A percentile compares a stretch with the other conserved stretches of the same genome.
Evolutionary conservation across 2,888 invertebrate genomes (phyloP).

Genomic region (Notocelia uddmanniana): DNA sequence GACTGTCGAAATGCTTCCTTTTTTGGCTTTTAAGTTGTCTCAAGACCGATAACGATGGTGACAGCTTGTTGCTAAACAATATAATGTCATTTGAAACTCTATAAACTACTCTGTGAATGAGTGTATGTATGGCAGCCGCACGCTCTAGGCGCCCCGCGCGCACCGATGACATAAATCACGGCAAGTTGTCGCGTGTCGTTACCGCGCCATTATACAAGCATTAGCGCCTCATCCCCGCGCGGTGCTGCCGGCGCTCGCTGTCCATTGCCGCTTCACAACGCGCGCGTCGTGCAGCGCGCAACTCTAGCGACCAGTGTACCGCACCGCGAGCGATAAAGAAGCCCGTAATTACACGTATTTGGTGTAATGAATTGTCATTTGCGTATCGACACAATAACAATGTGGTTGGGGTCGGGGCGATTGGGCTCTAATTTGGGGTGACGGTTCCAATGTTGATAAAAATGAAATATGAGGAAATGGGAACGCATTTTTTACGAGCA

Average conservation of each 20-base stretch:
- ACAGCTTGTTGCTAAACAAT: too few species aligned
- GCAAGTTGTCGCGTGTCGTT: slow-evolving; percentile 39
- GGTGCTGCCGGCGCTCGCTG: not conserved
- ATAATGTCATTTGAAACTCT: too few species aligned
- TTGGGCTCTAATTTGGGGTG: slow-evolving; percentile 35
- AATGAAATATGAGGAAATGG: slow-evolving; percentile 5
- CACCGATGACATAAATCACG: slow-evolving; percentile 25
- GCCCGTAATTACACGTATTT: slow-evolving; percentile 39
- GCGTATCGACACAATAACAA: slow-evolving; percentile 42
- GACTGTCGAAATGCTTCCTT: too few species aligned
- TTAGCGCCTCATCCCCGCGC: slow-evolving; percentile 11
- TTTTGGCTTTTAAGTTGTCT: too few species aligned
- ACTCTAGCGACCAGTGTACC: slow-evolving; percentile 7
- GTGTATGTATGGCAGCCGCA: not conserved
- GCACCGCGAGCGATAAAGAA: not conserved
- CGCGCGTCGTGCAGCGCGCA: not conserved
- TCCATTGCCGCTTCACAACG: slow-evolving; percentile 11
- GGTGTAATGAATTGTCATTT: slow-evolving; percentile 44
- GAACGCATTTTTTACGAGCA: not conserved
- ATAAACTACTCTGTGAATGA: not conserved
- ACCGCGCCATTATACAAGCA: slow-evolving; percentile 41
- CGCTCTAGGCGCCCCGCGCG: too few species aligned
- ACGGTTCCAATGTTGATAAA: slow-evolving; percentile 4
- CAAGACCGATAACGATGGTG: too few species aligned
- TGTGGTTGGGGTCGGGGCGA: slow-evolving; percentile 14